Base-by-base conservation (phyloP, 2,888 invertebrate species). In the Volucella inflata region DNA sequence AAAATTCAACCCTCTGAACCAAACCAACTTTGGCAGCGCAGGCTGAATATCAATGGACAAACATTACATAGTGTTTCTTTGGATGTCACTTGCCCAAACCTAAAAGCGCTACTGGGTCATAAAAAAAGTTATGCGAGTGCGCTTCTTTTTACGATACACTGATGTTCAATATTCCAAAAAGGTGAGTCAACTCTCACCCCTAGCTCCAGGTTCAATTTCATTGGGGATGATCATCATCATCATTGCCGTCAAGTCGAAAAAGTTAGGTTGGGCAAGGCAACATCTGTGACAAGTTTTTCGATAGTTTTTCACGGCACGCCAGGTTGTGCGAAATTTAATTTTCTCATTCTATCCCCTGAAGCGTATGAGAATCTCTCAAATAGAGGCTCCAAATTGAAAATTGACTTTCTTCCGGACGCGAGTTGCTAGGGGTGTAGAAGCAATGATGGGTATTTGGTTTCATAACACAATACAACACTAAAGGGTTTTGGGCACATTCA, bases 151-250 rank as follows among this genome's bases (percentile, higher is more conserved):
- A 85, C 81, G 85, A 85, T 72, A 72, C 60, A 76, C 76, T 76
- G 55, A 85, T 85, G 81, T 85, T 85, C 85, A 85, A 85, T 85
- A 81, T 77, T 85, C 85, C 53, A 71, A 57, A n/a, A 78, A 74
- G 74, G 82, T 82, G 44, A 17, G 57, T 48, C 46, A 17, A 2
- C 30, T 36, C 12, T 11, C 38, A 59, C 50, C 38, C 50, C 14
- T 46, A 50, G 42, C 53, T 57, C n/a, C 48, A 80, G 62, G 38
- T 30, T 6, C 30, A 30, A 30, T 30, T 6, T 60, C 55, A 62
- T 36, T 48, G 72, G 53, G 67, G 68, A 57, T 68, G 74, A 78
- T 71, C 77, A 51, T 65, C 74, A 57, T 75, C 80, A 53, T 75
- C 59, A n/a, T 80, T 50, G 46, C 76, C 51, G 65, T 76, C 70